Evolutionary conservation across 1,140 invertebrate genomes (phyloP), one percentile per base, ranked within the genome.

Genomic region (Leptinotarsa defecta): DNA sequence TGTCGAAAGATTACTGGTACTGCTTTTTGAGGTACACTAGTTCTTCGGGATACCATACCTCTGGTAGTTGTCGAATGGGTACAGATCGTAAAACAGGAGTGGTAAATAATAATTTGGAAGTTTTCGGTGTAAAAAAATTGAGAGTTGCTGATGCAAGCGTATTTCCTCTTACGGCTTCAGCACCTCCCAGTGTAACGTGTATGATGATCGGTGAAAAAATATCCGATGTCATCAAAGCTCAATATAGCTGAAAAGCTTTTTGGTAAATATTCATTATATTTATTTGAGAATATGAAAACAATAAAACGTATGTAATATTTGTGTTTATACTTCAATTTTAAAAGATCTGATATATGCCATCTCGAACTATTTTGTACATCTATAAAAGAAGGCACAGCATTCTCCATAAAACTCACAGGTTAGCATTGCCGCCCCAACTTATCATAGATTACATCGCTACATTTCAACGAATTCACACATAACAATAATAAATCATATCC

Each of bases 191-290:
- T 73, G 89, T 86, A 3, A 86, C 88, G 4, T 81, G 85, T 19
- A 86, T 90, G 75, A 90, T 91, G 89, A 88, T 91, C 74, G 90
- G 85, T 4, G 89, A 90, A 77, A 91, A 90, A 78, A 87, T 85
- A 22, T 83, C 89, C 0, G 87, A 89, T 77, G 83, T 90, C 81
- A 88, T 91, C 2, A 72, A 61, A 72, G 15, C 3, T 20, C 22
- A 61, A 13, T 62, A 72, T 22, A 48, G 48, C 17, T 20, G 19
- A 71, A 71, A 17, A 43, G 34, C 2, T 43, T 43, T 2, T 43
- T 43, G 8, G 8, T 43, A 3, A 43, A 11, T 43, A 43, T 43
- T 11, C 3, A 11, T 43, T 11, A 43, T 43, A 11, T 11, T 43
- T 3, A 43, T 43, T 2, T 3, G 3, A 3, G 3, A 43, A 43